Conservation (phyloP, 37 sponge, comb jelly and placozoan genomes). For the Ianthella basta region DNA sequence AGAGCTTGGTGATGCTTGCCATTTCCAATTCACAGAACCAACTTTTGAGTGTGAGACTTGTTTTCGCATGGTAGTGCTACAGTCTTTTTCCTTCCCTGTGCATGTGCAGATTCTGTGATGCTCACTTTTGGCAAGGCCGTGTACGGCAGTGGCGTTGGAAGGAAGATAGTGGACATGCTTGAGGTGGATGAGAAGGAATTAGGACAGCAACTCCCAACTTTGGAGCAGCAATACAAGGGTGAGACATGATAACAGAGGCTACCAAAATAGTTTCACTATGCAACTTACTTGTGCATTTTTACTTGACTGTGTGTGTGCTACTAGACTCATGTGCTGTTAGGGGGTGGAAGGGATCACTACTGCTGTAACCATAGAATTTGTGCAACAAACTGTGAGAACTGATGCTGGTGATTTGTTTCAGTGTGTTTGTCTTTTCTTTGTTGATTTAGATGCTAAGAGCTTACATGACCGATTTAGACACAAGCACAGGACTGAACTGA, state of each 20-base stretch:
- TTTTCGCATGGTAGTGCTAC: no score
- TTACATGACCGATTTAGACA: slow-evolving; percentile 10
- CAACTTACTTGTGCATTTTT: slow-evolving; percentile 4
- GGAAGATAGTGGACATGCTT: background rate
- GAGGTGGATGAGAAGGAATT: slow-evolving; percentile 12
- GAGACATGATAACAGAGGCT: no score
- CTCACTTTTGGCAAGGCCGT: slow-evolving; percentile 24
- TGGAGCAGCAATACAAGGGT: slow-evolving; percentile 29
- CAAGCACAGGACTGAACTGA: slow-evolving; percentile 15
- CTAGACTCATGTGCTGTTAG: no score
- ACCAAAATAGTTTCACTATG: no score
- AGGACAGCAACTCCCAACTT: slow-evolving; percentile 8
- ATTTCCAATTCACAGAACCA: no score
- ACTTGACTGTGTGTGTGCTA: slow-evolving; percentile 8
- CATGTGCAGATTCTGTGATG: slow-evolving; percentile 13
- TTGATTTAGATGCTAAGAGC: background rate
- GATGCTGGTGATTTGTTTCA: no score
- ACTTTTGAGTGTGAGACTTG: no score
- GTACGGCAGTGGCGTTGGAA: slow-evolving; percentile 13
- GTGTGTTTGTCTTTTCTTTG: no score
- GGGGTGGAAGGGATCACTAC: no score
- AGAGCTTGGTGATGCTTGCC: no score
- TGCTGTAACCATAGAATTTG: no score
- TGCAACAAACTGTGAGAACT: no score
- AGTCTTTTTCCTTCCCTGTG: background rate